Evolutionary conservation across 2,113 vertebrate genomes (phyloP).

Genomic region (Corythornis vintsioides): DNA sequence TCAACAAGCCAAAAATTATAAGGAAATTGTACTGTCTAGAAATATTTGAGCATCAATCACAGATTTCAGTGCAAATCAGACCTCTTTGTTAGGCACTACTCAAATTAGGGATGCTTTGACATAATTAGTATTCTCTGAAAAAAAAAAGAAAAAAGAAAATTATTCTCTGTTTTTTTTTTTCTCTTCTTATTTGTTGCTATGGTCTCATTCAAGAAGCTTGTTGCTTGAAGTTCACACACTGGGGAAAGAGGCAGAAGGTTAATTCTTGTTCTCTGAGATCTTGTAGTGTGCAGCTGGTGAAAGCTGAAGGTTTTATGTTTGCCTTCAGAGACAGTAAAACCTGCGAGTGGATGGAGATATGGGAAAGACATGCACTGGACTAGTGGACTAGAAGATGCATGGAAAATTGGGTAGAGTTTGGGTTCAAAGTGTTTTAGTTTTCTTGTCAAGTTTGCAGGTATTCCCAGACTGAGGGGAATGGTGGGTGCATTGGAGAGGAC

Average conservation of each 20-base stretch:
- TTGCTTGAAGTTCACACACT: not conserved
- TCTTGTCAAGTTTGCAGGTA: not conserved
- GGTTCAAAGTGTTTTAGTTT: not conserved
- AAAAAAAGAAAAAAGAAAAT: not conserved
- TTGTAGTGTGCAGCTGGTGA: accelerated
- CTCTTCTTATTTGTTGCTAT: not conserved
- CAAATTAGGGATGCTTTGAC: constrained; percentile 56
- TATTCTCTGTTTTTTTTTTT: not conserved
- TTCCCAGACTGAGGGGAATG: not conserved
- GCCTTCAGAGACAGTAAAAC: not conserved
- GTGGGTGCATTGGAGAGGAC: accelerated
- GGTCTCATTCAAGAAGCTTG: not conserved
- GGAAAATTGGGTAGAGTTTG: not conserved
- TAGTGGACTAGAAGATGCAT: not conserved
- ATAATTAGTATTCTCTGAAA: constrained; percentile 40
- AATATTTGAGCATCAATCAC: constrained; percentile 21
- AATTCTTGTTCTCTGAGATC: not conserved
- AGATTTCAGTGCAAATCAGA: constrained; percentile 55
- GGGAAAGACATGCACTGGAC: not conserved
- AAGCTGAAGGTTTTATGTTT: not conserved
- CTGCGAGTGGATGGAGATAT: not conserved
- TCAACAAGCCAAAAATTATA: constrained; percentile 26
- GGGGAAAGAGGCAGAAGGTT: not conserved
- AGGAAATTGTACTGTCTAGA: constrained; percentile 42
- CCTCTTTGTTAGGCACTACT: constrained; percentile 39